Evolutionary conservation across 2,113 vertebrate species (phyloP).

Genomic region (Helogale parvula): DNA sequence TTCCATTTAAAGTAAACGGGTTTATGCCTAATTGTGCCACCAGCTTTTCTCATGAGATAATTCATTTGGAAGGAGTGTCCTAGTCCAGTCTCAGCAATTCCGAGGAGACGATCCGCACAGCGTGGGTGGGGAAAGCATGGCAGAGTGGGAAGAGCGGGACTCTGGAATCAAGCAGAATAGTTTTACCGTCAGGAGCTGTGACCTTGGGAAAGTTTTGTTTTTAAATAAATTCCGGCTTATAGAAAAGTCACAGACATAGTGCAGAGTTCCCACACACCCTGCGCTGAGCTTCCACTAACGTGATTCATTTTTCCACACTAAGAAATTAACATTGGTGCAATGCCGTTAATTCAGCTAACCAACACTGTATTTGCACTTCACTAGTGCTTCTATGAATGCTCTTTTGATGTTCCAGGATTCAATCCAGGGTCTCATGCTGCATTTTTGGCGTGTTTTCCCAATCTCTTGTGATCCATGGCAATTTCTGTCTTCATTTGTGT

Average conservation of each 20-base stretch:
- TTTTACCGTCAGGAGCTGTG: background rate
- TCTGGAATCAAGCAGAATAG: background rate
- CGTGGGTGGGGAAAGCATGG: fast-evolving
- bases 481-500: background rate
- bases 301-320: background rate
- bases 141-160: fast-evolving
- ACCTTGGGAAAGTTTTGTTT: background rate
- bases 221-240: background rate
- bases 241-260: background rate
- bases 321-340: background rate
- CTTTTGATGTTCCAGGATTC: background rate
- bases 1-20: background rate
- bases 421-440: background rate
- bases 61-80: background rate
- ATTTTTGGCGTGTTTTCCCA: background rate
- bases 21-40: background rate
- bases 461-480: background rate
- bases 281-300: background rate
- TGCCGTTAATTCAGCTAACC: background rate
- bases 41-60: background rate
- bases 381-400: background rate
- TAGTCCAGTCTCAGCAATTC: background rate
- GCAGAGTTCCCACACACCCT: background rate
- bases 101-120: fast-evolving
- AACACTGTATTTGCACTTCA: background rate